These are phyloP conservation scores for Mobula hypostoma DNA, from an alignment of 2,113 vertebrate species.

Conservation along the genomic window DNA sequence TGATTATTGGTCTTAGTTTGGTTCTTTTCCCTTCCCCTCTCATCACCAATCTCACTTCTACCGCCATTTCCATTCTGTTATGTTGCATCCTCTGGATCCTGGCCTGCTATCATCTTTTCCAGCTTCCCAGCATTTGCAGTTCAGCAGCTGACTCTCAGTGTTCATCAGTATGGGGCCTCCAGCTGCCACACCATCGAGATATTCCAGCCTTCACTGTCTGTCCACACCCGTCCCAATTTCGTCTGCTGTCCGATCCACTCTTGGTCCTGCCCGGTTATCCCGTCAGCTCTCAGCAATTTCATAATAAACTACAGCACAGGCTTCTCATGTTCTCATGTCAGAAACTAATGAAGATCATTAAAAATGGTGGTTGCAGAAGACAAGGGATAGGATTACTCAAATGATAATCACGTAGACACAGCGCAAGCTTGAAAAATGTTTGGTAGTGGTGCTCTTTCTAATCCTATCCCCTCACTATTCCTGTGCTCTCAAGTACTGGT, in stretches of 20 bases:
- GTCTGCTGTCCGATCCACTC: background rate
- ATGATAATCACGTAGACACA: background rate
- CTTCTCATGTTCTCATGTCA: background rate
- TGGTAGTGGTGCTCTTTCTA: background rate
- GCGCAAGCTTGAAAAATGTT: background rate
- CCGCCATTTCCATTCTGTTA: background rate
- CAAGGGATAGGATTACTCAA: background rate
- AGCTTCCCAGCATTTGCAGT: background rate
- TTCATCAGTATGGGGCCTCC: background rate
- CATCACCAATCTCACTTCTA: background rate
- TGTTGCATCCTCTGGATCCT: background rate
- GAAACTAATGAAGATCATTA: background rate
- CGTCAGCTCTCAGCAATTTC: background rate
- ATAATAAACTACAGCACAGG: background rate
- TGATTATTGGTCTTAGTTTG: too few species aligned
- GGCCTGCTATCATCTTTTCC: conserved; percentile 9
- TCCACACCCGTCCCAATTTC: background rate
- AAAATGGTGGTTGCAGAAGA: background rate
- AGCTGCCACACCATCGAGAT: background rate
- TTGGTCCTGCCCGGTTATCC: background rate
- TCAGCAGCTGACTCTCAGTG: background rate
- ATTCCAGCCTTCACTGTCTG: background rate
- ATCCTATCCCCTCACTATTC: background rate
- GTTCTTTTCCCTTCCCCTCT: background rate
- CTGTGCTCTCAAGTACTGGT: background rate